These are phyloP conservation scores for Phyllostomus discolor DNA, from an alignment of 2,113 vertebrate species.

Conservation along the genomic window DNA sequence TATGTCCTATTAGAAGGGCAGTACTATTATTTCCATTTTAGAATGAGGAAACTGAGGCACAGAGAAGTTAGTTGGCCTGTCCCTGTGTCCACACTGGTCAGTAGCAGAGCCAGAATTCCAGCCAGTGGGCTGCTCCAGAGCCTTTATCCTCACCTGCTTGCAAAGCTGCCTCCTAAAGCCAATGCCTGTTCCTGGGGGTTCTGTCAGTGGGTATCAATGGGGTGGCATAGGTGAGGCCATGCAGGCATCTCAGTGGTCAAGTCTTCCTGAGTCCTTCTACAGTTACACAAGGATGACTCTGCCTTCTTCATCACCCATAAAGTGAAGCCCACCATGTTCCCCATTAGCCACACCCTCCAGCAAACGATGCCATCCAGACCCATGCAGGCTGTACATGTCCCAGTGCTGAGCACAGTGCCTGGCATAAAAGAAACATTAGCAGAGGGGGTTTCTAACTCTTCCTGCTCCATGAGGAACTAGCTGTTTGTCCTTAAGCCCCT, in stretches of 20 bases:
- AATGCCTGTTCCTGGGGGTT: not conserved
- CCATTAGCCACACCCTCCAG: too few relatives aligned
- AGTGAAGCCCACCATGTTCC: not conserved
- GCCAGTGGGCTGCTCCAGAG: not conserved
- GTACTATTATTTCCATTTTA: not conserved
- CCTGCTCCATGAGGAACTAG: not conserved
- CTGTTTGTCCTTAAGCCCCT: not conserved
- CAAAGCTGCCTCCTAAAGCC: not conserved
- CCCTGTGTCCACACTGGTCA: not conserved
- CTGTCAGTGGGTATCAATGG: accelerated
- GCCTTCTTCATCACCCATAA: not conserved
- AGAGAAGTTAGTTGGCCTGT: not conserved
- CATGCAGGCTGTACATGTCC: too few relatives aligned
- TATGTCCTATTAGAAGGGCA: accelerated
- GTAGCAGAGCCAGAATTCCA: not conserved
- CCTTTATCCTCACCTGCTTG: accelerated
- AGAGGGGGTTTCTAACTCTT: not conserved
- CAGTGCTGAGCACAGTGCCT: not conserved
- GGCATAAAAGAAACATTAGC: not conserved
- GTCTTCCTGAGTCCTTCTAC: not conserved
- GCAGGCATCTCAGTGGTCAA: not conserved
- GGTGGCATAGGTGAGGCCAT: not conserved
- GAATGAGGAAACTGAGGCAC: not conserved
- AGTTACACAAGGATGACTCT: not conserved
- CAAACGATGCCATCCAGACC: not conserved